These are phyloP conservation scores for Apocrypta bakeri DNA, from an alignment of 1,140 invertebrate species.

Conservation along the genomic window DNA sequence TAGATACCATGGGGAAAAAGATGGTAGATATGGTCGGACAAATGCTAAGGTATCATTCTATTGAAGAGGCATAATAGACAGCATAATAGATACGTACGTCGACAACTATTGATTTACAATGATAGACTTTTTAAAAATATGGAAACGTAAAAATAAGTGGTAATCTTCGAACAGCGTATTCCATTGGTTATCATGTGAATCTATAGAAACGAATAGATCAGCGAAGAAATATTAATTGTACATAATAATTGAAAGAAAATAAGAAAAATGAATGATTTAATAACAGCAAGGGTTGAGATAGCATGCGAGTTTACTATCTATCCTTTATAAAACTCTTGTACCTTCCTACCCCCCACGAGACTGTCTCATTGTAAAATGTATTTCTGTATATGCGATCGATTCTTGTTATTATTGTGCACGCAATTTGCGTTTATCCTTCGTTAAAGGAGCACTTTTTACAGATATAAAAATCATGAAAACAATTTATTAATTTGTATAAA, in stretches of 20 bases:
- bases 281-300: slow-evolving; percentile 41
- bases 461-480: slow-evolving; percentile 40
- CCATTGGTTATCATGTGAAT: slow-evolving; percentile 43
- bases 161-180: slow-evolving; percentile 51
- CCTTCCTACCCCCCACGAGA: slow-evolving; percentile 49
- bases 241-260: slow-evolving; percentile 55
- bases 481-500: slow-evolving; percentile 50
- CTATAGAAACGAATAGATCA: slow-evolving; percentile 47
- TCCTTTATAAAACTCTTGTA: slow-evolving; percentile 47
- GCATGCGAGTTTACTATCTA: slow-evolving; percentile 48
- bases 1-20: slow-evolving; percentile 38
- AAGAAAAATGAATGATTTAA: slow-evolving; percentile 42
- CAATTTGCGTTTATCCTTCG: slow-evolving; percentile 43
- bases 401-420: slow-evolving; percentile 47
- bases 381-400: slow-evolving; percentile 50
- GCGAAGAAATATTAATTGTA: slow-evolving; percentile 58
- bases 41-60: slow-evolving; percentile 50
- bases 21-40: slow-evolving; percentile 44
- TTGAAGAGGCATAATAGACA: slow-evolving; percentile 56
- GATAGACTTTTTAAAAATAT: slow-evolving; percentile 52
- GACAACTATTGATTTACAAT: slow-evolving; percentile 52
- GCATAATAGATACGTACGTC: slow-evolving; percentile 58
- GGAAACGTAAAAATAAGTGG: slow-evolving; percentile 47
- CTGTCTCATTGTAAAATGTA: slow-evolving; percentile 52
- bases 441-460: slow-evolving; percentile 42